Evolutionary conservation across 2,888 invertebrate genomes (phyloP).

Genomic region (Scaptomyza flava): DNA sequence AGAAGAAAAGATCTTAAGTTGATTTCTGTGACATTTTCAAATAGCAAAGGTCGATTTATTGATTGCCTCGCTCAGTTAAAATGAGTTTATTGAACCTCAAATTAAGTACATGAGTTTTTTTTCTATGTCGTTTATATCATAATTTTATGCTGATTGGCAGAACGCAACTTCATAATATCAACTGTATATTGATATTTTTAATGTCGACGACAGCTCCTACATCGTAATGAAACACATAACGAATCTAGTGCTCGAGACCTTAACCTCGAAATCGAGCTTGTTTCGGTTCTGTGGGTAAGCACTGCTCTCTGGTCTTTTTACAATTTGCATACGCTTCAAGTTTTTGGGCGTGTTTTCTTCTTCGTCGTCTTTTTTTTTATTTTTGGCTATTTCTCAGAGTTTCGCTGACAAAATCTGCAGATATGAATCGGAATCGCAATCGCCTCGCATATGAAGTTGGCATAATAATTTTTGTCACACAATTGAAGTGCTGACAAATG

Average conservation of each 20-base stretch:
- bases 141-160: constrained; percentile 22
- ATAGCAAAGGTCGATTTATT: constrained; percentile 1
- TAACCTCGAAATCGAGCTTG: constrained; percentile 54
- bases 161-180: constrained; percentile 3
- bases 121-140: constrained; percentile 50
- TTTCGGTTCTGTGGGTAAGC: constrained; percentile 57
- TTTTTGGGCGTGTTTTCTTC: constrained; percentile 5
- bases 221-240: constrained; percentile 45
- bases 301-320: constrained; percentile 19
- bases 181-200: constrained; percentile 10
- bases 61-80: constrained; percentile 36
- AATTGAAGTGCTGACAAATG: constrained; percentile 59
- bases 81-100: constrained; percentile 54
- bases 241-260: constrained; percentile 45
- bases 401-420: constrained; percentile 47
- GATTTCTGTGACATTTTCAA: constrained; percentile 1
- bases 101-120: constrained; percentile 2
- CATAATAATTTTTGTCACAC: constrained; percentile 65
- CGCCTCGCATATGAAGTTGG: constrained; percentile 56
- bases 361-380: constrained; percentile 15
- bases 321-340: constrained; percentile 50
- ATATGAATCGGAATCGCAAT: constrained; percentile 42
- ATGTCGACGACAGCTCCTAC: constrained; percentile 37
- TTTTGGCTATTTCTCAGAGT: constrained; percentile 1
- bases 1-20: background rate